These are phyloP conservation scores for Eupithecia tripunctaria DNA, from an alignment of 2,888 invertebrate species.

Conservation along the genomic window DNA sequence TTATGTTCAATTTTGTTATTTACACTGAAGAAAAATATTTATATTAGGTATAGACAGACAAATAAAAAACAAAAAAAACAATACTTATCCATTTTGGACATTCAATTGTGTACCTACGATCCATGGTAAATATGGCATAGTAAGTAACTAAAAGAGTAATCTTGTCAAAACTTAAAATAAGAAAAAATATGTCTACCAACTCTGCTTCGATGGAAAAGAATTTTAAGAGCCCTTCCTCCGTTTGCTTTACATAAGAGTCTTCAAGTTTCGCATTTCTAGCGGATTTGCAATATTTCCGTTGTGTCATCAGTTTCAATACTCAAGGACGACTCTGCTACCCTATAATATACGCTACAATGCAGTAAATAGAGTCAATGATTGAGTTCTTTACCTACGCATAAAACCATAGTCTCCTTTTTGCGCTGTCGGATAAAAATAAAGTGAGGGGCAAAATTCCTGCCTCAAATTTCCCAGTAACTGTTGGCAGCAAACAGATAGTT, in stretches of 20 bases:
- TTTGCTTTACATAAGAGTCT: constrained; percentile 5
- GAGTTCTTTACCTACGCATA: not conserved
- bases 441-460: not conserved
- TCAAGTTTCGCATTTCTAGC: constrained; percentile 16
- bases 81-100: not conserved
- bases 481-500: constrained; percentile 7
- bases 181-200: not conserved
- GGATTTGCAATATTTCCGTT: constrained; percentile 14
- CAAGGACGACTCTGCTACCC: not conserved
- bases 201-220: not conserved
- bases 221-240: constrained; percentile 12
- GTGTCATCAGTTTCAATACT: constrained; percentile 7
- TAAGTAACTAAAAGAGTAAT: not conserved
- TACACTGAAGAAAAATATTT: too few relatives aligned
- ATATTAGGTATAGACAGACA: too few relatives aligned
- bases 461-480: not conserved
- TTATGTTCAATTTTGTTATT: too few relatives aligned
- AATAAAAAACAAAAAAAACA: too few relatives aligned
- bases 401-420: too few relatives aligned
- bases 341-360: not conserved
- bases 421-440: not conserved
- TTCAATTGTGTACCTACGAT: not conserved
- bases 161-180: not conserved
- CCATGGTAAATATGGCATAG: not conserved
- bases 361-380: not conserved